A percentile compares a stretch with the other conserved stretches of the same genome.
phyloP scores from a whole-genome alignment of 2,888 invertebrate species.

The Cephus spinipes region DNA sequence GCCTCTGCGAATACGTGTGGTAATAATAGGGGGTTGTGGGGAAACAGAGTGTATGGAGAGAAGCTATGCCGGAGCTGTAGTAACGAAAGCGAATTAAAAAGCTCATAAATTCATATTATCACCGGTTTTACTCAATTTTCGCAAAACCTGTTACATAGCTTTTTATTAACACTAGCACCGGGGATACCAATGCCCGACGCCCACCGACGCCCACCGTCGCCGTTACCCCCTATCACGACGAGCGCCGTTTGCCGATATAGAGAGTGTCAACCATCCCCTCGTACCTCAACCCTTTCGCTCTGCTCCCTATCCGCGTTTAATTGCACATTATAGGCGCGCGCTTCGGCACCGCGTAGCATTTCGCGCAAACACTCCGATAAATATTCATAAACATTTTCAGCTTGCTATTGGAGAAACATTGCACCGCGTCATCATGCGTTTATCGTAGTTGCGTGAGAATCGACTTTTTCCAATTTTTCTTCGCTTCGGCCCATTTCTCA shows the following conservation, averaged over 20 bases:
- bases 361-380: conserved; percentile 46
- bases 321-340: conserved; percentile 59
- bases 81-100: conserved; percentile 45
- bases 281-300: conserved; percentile 19
- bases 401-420: conserved; percentile 27
- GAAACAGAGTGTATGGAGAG: background rate
- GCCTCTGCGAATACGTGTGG: background rate
- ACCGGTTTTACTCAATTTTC: conserved; percentile 54
- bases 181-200: conserved; percentile 8
- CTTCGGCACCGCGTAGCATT: conserved; percentile 27
- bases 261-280: conserved; percentile 30
- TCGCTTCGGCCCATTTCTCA: background rate
- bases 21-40: background rate
- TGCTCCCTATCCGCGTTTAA: conserved; percentile 49
- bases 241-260: conserved; percentile 15
- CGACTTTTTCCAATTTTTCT: background rate
- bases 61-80: conserved; percentile 25
- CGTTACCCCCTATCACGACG: conserved; percentile 20
- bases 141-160: conserved; percentile 62
- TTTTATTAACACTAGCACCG: conserved; percentile 53
- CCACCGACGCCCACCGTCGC: conserved; percentile 19
- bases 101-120: conserved; percentile 57
- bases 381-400: conserved; percentile 58
- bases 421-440: background rate
- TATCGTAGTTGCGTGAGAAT: background rate